Evolutionary conservation across 2,888 invertebrate species (phyloP), one percentile per base, ranked within the genome.

Genomic region (Drosophila austrosaltans): DNA sequence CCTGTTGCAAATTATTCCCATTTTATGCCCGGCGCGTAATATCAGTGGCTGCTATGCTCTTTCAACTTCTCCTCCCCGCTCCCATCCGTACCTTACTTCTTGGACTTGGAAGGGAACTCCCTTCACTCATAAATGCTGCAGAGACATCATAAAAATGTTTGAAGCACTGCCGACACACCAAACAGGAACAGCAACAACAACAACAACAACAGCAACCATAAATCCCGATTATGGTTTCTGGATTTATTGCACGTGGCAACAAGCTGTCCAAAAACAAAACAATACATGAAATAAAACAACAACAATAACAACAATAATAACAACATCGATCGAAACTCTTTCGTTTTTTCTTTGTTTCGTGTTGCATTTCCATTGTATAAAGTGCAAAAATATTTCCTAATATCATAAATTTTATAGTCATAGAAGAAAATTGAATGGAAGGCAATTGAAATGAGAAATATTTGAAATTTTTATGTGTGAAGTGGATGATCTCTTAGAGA

Each of bases 71-170:
- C 62, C 71, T 62, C 69, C 57, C 54, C 63, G 10, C 20, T 42
- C 42, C 36, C 60, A 40, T n/a, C 54, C 53, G 40, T 66, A 65
- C 64, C 84, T 84, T 84, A 82, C 53, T 67, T 66, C 66, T 82
- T 87, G 87, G 83, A 20, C 20, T 20, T 44, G 22, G 25, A 48
- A 16, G 25, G 48, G 48, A 48, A 42, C 63, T 61, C 60, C 66
- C 63, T 56, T 69, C 67, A 68, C 84, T 87, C 87, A 86, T 87
- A 87, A 88, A 87, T 85, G 79, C 78, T 82, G 82, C 82, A 87
- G 85, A 87, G 84, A 88, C 89, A 87, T 87, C 87, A 87, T 88
- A 86, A 86, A 86, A 86, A 84, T 86, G 88, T 86, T 88, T 86
- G 82, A 83, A 82, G 79, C 82, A 83, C 79, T 83, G 75, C 78